phyloP scores from a whole-genome alignment of 2,113 vertebrate genomes.

The Epinephelus moara region DNA sequence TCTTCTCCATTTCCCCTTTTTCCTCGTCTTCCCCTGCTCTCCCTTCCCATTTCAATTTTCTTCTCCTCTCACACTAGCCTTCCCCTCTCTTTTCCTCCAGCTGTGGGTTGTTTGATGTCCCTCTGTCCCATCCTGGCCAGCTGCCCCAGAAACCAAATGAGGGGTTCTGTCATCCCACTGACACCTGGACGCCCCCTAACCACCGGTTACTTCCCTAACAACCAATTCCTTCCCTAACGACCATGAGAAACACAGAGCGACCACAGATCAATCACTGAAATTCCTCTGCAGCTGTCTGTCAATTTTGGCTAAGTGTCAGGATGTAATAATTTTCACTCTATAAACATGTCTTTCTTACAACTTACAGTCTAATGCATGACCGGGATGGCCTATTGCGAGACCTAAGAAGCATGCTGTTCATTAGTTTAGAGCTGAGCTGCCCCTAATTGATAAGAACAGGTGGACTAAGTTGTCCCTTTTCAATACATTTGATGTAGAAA shows the following conservation, averaged over 20 bases:
- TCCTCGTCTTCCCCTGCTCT: background rate
- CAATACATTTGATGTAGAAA: background rate
- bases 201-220: constrained; percentile 63
- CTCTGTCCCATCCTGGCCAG: constrained; percentile 61
- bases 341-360: constrained; percentile 4
- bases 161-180: constrained; percentile 63
- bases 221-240: constrained; percentile 59
- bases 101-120: constrained; percentile 74
- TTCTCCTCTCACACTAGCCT: constrained; percentile 8
- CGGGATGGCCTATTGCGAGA: background rate
- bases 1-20: background rate
- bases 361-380: background rate
- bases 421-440: background rate
- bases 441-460: background rate
- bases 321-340: constrained; percentile 7
- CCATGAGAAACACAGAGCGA: constrained; percentile 55
- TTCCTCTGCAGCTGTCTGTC: constrained; percentile 29
- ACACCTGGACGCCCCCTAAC: constrained; percentile 77
- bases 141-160: constrained; percentile 73
- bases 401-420: background rate
- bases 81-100: constrained; percentile 44
- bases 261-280: constrained; percentile 57
- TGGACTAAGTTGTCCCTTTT: background rate
- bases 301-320: constrained; percentile 8
- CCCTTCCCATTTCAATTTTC: constrained; percentile 14